phyloP scores from a whole-genome alignment of 2,113 vertebrate genomes.

The Seriola aureovittata region DNA sequence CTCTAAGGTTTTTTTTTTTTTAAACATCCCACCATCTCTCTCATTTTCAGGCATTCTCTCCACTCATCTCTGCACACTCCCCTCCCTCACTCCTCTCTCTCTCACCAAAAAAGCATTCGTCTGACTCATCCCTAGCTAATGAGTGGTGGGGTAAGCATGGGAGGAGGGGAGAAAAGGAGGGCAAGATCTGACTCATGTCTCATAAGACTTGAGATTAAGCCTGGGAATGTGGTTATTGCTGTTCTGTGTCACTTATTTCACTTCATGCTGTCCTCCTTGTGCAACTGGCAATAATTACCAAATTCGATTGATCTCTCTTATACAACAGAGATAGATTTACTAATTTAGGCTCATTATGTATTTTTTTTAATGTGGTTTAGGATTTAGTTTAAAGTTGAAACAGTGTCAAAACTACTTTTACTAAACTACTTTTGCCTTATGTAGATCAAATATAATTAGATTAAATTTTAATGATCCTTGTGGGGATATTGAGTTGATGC shows the following conservation, averaged over 20 bases:
- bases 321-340: constrained; percentile 11
- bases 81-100: constrained; percentile 28
- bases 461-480: constrained; percentile 16
- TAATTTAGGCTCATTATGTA: constrained; percentile 1
- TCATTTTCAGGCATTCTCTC: constrained; percentile 13
- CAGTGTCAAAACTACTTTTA: neutral
- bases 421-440: neutral
- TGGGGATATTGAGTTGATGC: constrained; percentile 2
- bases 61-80: constrained; percentile 28
- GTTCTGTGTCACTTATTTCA: constrained; percentile 50
- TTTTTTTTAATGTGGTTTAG: constrained; percentile 22
- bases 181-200: constrained; percentile 74
- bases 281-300: constrained; percentile 34
- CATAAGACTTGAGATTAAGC: constrained; percentile 61
- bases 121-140: constrained; percentile 77
- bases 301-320: constrained; percentile 20
- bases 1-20: constrained; percentile 17
- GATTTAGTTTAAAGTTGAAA: constrained; percentile 17
- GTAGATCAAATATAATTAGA: constrained; percentile 15
- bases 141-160: constrained; percentile 51
- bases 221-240: constrained; percentile 62
- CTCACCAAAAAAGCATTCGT: constrained; percentile 55
- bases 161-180: constrained; percentile 48
- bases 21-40: constrained; percentile 16
- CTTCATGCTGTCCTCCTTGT: constrained; percentile 11